phyloP scores from a whole-genome alignment of 1,140 invertebrate genomes.

The Spodoptera litura region DNA sequence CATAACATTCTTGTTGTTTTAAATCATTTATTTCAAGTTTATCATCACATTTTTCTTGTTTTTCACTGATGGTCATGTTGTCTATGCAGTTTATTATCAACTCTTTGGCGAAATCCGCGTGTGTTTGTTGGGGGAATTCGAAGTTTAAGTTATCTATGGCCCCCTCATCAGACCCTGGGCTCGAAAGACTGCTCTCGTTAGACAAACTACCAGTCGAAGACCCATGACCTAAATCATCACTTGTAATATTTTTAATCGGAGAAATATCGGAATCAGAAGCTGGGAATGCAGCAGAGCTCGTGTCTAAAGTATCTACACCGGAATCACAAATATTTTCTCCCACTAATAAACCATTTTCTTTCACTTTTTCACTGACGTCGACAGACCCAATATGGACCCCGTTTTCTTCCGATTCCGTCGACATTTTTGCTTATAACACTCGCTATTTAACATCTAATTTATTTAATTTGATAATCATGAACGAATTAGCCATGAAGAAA shows the following conservation, averaged over 20 bases:
- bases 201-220: slow-evolving; percentile 15
- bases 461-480: slow-evolving; percentile 51
- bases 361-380: slow-evolving; percentile 63
- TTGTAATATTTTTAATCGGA: slow-evolving; percentile 50
- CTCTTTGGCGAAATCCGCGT: slow-evolving; percentile 44
- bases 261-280: slow-evolving; percentile 64
- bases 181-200: slow-evolving; percentile 47
- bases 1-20: not conserved
- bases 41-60: not conserved
- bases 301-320: slow-evolving; percentile 64
- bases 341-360: slow-evolving; percentile 62
- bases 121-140: not conserved
- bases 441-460: slow-evolving; percentile 53
- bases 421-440: slow-evolving; percentile 63
- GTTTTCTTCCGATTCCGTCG: slow-evolving; percentile 55
- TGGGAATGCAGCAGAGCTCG: slow-evolving; percentile 54
- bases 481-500: slow-evolving; percentile 64
- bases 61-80: slow-evolving; percentile 19
- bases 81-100: slow-evolving; percentile 32
- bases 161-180: slow-evolving; percentile 34
- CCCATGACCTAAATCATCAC: slow-evolving; percentile 12
- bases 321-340: slow-evolving; percentile 68
- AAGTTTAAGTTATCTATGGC: slow-evolving; percentile 17
- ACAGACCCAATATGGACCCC: slow-evolving; percentile 65
- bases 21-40: slow-evolving; percentile 12